A percentile compares a stretch with the other conserved stretches of the same genome.
phyloP scores from a whole-genome alignment of 1,140 invertebrate species.

The Pseudomyrmex gracilis region DNA sequence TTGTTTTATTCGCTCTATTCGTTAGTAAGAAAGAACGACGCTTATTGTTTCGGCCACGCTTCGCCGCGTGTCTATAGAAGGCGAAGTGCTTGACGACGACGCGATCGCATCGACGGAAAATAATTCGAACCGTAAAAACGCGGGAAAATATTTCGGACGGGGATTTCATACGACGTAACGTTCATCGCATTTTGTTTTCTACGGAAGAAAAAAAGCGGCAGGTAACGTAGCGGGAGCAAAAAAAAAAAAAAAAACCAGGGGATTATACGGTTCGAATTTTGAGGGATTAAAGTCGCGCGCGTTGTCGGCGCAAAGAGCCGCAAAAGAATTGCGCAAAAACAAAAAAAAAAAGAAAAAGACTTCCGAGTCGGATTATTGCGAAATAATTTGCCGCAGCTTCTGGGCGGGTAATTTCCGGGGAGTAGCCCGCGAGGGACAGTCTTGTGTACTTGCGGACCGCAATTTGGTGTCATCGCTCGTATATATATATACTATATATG shows the following conservation, averaged over 20 bases:
- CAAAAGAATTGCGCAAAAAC: neutral
- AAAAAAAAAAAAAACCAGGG: neutral
- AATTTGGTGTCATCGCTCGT: constrained; percentile 21
- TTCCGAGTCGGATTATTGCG: neutral
- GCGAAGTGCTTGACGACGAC: neutral
- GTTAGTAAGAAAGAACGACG: neutral
- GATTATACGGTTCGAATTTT: neutral
- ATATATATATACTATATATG: neutral
- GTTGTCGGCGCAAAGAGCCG: neutral
- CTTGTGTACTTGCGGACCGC: neutral
- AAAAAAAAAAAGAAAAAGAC: no score
- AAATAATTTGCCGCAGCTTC: constrained; percentile 20
- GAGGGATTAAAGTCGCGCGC: neutral
- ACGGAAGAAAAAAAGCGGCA: neutral
- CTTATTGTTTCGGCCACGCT: constrained; percentile 3
- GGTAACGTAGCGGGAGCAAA: neutral
- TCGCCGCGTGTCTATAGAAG: neutral
- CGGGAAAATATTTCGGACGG: constrained; percentile 1
- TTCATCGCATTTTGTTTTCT: neutral
- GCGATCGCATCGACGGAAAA: neutral
- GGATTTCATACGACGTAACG: neutral
- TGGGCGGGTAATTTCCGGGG: constrained; percentile 31
- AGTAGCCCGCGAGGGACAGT: no score
- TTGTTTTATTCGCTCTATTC: no score
- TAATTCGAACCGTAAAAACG: neutral